phyloP scores from a whole-genome alignment of 2,113 vertebrate species.

The Phocoena sinus region DNA sequence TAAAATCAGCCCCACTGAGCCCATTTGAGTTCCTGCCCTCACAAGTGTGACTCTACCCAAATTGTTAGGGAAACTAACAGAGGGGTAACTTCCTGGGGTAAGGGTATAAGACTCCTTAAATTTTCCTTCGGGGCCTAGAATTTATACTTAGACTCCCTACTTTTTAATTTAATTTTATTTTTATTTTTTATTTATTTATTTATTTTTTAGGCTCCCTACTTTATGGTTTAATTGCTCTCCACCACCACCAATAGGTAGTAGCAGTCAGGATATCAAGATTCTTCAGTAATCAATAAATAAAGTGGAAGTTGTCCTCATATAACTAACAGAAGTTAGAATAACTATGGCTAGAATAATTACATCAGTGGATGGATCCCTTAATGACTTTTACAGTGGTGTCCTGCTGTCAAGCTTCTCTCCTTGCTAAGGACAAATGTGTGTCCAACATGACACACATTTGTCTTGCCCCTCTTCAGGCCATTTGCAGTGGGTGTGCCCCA shows the following conservation, averaged over 20 bases:
- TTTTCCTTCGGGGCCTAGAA: not conserved
- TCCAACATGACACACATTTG: not conserved
- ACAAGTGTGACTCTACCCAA: not conserved
- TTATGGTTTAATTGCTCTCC: not conserved
- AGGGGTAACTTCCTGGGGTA: not conserved
- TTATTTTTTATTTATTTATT: too few species aligned
- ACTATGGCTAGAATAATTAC: not conserved
- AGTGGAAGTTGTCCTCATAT: not conserved
- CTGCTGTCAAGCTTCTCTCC: not conserved
- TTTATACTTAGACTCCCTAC: not conserved
- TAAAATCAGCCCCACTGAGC: not conserved
- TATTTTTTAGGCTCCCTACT: not conserved
- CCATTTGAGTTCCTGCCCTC: not conserved
- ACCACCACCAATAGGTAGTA: not conserved
- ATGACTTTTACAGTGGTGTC: not conserved
- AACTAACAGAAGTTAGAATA: not conserved
- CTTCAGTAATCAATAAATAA: not conserved
- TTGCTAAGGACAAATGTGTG: not conserved
- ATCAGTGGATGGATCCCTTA: not conserved
- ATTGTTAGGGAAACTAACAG: not conserved
- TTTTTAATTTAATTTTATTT: not conserved
- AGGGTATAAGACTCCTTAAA: not conserved
- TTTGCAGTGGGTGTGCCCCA: not conserved
- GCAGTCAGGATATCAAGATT: not conserved
- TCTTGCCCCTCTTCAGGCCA: not conserved